A percentile compares a stretch with the other conserved stretches of the same genome.
Evolutionary conservation across 2,113 vertebrate species (phyloP).

Genomic region (Hassar affinis): DNA sequence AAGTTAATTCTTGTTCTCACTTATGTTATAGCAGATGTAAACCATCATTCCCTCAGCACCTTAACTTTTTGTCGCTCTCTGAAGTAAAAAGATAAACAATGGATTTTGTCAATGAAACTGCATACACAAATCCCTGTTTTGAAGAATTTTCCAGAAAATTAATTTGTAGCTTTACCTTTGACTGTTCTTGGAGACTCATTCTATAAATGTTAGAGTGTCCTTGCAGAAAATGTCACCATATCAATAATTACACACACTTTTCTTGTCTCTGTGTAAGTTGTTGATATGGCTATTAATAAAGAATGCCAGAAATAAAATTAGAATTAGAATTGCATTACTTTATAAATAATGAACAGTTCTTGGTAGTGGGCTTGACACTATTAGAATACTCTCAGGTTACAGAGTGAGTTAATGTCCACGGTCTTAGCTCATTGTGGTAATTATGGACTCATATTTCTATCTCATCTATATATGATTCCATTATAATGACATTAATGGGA

Average conservation of each 20-base stretch:
- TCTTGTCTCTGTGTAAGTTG: background rate
- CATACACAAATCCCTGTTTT: background rate
- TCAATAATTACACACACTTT: background rate
- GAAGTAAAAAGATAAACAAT: too few relatives aligned
- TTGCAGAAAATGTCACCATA: background rate
- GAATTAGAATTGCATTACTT: background rate
- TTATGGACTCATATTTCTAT: conserved; percentile 69
- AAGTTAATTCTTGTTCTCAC: background rate
- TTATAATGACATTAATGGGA: conserved; percentile 69
- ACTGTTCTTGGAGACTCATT: background rate
- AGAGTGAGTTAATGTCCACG: conserved; percentile 24
- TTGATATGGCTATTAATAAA: background rate
- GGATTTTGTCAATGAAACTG: background rate
- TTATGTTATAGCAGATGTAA: background rate
- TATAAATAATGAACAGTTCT: background rate
- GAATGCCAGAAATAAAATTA: background rate
- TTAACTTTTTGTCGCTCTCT: too few relatives aligned
- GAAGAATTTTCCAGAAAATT: background rate
- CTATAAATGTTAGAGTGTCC: background rate
- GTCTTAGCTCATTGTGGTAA: conserved; percentile 59
- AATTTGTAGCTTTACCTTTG: background rate
- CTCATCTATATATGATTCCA: conserved; percentile 63
- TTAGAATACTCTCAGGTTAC: conserved; percentile 61
- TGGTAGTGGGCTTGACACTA: conserved; percentile 38
- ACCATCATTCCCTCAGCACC: background rate